A percentile compares a stretch with the other conserved stretches of the same genome.
Conservation (phyloP, 2,888 invertebrate species). For the Adela reaumurella region DNA sequence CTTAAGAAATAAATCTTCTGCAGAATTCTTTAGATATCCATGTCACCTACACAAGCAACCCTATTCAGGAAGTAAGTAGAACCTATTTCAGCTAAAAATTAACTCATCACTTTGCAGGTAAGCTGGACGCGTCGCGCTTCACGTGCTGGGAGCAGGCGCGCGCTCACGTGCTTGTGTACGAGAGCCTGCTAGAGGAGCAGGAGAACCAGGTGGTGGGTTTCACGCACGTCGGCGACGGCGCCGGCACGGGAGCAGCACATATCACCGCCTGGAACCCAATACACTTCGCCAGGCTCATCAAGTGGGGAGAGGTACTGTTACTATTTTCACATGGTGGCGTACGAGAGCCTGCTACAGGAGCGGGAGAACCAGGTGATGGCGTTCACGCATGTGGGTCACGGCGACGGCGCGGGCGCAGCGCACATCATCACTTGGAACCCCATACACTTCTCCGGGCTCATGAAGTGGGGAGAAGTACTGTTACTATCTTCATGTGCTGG, state of each 20-base stretch:
- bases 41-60: too few relatives aligned
- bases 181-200: constrained; percentile 71
- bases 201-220: constrained; percentile 73
- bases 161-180: constrained; percentile 68
- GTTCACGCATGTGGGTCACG: constrained; percentile 69
- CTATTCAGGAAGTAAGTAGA: too few relatives aligned
- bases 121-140: constrained; percentile 65
- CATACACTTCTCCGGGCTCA: constrained; percentile 63
- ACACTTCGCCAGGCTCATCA: constrained; percentile 66
- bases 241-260: constrained; percentile 59
- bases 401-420: constrained; percentile 57
- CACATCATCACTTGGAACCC: constrained; percentile 72
- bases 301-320: constrained; percentile 67
- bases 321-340: constrained; percentile 66
- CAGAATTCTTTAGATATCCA: too few relatives aligned
- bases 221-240: constrained; percentile 68
- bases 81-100: background rate
- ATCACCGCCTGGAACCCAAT: constrained; percentile 70
- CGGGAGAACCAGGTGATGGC: constrained; percentile 74
- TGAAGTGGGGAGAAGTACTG: constrained; percentile 72
- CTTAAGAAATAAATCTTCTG: too few relatives aligned
- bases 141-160: constrained; percentile 68
- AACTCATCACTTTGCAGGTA: constrained; percentile 35
- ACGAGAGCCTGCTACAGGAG: constrained; percentile 73
- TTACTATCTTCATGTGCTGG: constrained; percentile 58